Evolutionary conservation across 2,888 invertebrate genomes (phyloP), one percentile per base, ranked within the genome.

Genomic region (Limnephilus rhombicus): DNA sequence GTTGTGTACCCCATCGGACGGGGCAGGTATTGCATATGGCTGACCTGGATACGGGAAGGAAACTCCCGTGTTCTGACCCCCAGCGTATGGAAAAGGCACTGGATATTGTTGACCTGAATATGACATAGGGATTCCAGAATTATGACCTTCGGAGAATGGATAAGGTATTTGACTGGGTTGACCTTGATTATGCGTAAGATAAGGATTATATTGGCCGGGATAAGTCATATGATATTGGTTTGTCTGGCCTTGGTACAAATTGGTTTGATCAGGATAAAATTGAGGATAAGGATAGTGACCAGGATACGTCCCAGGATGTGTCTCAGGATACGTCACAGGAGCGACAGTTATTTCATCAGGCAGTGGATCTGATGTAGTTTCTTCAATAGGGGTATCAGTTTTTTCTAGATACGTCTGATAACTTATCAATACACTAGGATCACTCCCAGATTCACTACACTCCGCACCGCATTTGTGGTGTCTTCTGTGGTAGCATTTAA

Each of bases 391-490:
- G 49, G 15, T 49, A 49, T 49, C 49, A 49, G 13, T 49, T 49
- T 49, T 49, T 49, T 49, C 49, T 49, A 13, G 3, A 49, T 53
- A 24, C 5, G 9, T 9, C 68, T 68, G 68, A 68, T 68, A 68
- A 68, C 68, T 68, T 24, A n/a, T 68, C 68, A 82, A 82, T 34
- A 82, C 13, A 34, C 5, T 31, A 82, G 82, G 13, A 82, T 82
- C 34, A 34, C 34, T 82, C 13, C 34, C 31, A 15, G 13, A 34
- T 18, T 82, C 31, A 34, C 18, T 34, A 82, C 92, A 92, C 81
- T 90, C 89, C 5, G 13, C 11, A 31, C 90, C 92, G 45, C 92
- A 92, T 15, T 85, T 86, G 85, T 92, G 92, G 45, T 85, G 85
- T 68, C 92, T 92, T 45, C 81, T 90, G 9, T 90, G 90, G 41